phyloP scores from a whole-genome alignment of 2,113 vertebrate species.

The Lepidiolamprologus cunningtoni region DNA sequence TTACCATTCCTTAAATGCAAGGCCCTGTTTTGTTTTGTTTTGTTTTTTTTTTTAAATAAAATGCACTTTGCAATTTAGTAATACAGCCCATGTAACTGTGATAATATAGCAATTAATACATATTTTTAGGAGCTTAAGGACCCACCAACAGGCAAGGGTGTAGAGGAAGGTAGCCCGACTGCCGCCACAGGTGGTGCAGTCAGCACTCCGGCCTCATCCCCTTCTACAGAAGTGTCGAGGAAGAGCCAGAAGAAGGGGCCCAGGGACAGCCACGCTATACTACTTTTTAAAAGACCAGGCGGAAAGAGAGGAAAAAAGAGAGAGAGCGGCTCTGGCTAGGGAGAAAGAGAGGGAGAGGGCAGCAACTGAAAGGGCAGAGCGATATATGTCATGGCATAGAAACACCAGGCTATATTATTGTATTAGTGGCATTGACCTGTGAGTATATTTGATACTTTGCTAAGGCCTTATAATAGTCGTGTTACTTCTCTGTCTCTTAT shows the following conservation, averaged over 20 bases:
- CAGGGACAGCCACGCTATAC: not conserved
- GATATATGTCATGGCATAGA: not conserved
- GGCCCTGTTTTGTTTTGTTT: not conserved
- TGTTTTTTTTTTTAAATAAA: not conserved
- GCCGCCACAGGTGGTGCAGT: not conserved
- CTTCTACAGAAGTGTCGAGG: not conserved
- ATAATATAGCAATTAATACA: not conserved
- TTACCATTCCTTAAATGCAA: not conserved
- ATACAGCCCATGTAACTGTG: not conserved
- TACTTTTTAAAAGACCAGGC: not conserved
- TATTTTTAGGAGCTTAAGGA: not conserved
- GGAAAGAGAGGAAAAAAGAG: not conserved
- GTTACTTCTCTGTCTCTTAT: too few species aligned
- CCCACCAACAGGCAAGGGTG: not conserved
- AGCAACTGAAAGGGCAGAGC: not conserved
- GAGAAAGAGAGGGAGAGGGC: not conserved
- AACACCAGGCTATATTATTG: too few species aligned
- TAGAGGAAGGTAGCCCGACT: not conserved
- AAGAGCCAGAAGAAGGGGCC: not conserved
- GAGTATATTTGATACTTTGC: too few species aligned
- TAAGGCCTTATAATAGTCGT: too few species aligned
- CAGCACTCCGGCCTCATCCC: not conserved
- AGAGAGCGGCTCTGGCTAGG: not conserved
- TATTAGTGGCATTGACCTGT: too few species aligned
- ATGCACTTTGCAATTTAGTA: not conserved